These are phyloP conservation scores for Pteropus rufus DNA, from an alignment of 2,797 vertebrate genomes.

Conservation along the genomic window DNA sequence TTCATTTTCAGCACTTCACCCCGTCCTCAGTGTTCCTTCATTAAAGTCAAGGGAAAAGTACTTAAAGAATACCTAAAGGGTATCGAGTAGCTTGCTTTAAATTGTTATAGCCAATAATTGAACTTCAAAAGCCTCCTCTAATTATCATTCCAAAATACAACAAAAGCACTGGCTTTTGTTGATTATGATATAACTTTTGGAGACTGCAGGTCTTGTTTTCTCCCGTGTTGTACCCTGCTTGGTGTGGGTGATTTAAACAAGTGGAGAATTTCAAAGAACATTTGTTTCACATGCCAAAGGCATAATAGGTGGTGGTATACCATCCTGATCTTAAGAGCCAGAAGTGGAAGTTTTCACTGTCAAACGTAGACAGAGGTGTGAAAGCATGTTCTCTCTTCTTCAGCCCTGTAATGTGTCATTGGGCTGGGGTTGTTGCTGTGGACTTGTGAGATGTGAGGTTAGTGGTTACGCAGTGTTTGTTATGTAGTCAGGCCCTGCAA, in stretches of 20 bases:
- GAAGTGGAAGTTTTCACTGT: not conserved
- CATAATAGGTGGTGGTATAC: no score
- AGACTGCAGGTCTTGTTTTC: not conserved
- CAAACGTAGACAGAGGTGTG: rapidly evolving
- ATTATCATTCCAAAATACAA: no score
- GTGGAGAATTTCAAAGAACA: not conserved
- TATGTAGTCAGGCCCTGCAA: not conserved
- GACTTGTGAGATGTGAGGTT: no score
- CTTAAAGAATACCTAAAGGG: not conserved
- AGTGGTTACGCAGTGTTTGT: rapidly evolving
- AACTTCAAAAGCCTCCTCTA: not conserved
- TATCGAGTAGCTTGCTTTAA: not conserved
- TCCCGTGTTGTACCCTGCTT: not conserved
- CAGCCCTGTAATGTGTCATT: rapidly evolving
- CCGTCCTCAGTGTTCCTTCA: not conserved
- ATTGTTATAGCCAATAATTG: not conserved
- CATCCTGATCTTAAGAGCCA: not conserved
- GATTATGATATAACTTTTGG: not conserved
- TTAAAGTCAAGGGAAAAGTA: not conserved
- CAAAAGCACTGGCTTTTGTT: not conserved
- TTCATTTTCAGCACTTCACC: not conserved
- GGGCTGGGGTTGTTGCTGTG: not conserved
- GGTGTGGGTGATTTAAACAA: not conserved
- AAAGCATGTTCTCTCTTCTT: not conserved
- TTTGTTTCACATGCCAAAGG: not conserved